Evolutionary conservation across 2,113 vertebrate genomes (phyloP).

Genomic region (Mohoua ochrocephala): DNA sequence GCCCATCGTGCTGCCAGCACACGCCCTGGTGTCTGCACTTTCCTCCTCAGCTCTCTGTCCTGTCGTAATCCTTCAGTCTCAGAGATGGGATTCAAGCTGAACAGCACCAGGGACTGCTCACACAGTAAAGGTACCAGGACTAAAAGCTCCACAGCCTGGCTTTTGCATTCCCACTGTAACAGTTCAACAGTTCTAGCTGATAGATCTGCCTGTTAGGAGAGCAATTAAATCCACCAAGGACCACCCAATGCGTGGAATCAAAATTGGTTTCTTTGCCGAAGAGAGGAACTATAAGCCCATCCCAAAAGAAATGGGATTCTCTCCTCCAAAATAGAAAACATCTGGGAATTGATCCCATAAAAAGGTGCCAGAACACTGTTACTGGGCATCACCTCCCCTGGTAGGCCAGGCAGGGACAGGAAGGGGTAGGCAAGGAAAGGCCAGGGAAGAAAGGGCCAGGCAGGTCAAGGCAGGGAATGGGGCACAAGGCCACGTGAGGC

Average conservation of each 20-base stretch:
- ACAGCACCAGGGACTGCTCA: neutral
- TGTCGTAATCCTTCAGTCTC: neutral
- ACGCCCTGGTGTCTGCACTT: neutral
- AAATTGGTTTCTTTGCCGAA: neutral
- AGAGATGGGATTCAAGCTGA: accelerated
- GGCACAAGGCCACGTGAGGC: neutral
- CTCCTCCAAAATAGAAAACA: neutral
- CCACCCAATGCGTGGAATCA: neutral
- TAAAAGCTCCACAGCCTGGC: neutral
- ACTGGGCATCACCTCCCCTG: neutral
- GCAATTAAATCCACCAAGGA: neutral
- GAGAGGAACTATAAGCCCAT: neutral
- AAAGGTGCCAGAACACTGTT: neutral
- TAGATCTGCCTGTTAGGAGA: neutral
- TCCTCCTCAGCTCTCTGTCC: neutral
- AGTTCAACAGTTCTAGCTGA: neutral
- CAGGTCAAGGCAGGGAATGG: neutral
- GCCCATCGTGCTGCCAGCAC: neutral
- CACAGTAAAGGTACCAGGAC: too few relatives aligned
- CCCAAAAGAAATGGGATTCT: neutral
- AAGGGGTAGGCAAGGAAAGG: too few relatives aligned
- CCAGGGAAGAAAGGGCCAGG: neutral
- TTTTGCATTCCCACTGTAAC: neutral
- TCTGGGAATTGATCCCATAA: neutral
- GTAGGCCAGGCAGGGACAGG: neutral